phyloP scores from a whole-genome alignment of 2,113 vertebrate species.

The Glareola pratincola region DNA sequence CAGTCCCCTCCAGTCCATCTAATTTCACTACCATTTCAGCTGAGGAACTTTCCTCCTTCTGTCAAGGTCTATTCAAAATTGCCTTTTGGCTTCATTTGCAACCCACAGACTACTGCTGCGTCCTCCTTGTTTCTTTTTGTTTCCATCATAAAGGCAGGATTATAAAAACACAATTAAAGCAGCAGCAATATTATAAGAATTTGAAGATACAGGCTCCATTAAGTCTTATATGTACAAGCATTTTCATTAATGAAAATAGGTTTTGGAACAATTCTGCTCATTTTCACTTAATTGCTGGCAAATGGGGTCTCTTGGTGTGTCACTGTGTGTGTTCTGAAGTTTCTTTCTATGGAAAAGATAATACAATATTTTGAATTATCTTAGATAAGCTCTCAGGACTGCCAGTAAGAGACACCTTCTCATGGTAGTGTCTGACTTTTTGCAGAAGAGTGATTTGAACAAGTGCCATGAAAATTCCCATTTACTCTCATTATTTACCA shows the following conservation, averaged over 20 bases:
- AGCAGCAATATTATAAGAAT: slow-evolving; percentile 2
- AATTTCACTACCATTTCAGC: neutral
- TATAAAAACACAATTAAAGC: slow-evolving; percentile 5
- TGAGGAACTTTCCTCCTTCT: neutral
- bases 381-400: slow-evolving; percentile 13
- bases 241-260: slow-evolving; percentile 48
- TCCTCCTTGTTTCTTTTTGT: neutral
- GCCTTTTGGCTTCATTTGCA: neutral
- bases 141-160: neutral
- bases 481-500: slow-evolving; percentile 45
- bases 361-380: slow-evolving; percentile 23
- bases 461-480: slow-evolving; percentile 42
- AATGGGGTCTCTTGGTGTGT: slow-evolving; percentile 18
- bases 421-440: neutral
- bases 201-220: slow-evolving; percentile 20
- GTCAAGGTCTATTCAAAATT: neutral
- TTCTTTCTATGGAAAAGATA: slow-evolving; percentile 21
- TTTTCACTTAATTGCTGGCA: slow-evolving; percentile 38
- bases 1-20: neutral
- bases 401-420: neutral
- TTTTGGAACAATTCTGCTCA: slow-evolving; percentile 17
- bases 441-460: slow-evolving; percentile 12
- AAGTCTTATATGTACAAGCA: slow-evolving; percentile 19
- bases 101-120: neutral
- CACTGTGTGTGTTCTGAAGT: neutral